Evolutionary conservation across 2,797 vertebrate genomes (phyloP).

Genomic region (Lophius americanus): DNA sequence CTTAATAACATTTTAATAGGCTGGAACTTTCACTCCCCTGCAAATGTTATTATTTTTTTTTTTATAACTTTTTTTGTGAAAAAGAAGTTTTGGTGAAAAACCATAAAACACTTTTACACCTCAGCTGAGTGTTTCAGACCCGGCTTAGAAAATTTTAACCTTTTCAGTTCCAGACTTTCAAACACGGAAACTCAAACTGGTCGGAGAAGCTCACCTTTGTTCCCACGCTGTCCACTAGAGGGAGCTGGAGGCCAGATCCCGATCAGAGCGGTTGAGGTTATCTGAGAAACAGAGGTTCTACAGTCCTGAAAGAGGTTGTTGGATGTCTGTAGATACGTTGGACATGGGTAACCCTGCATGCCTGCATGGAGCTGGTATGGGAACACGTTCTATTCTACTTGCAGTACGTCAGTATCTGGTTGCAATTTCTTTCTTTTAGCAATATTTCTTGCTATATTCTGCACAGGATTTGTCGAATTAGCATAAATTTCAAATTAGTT

Average conservation of each 20-base stretch:
- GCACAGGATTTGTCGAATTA: no score
- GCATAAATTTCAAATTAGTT: no score
- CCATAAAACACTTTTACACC: background rate
- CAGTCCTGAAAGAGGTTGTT: no score
- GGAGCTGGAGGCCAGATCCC: conserved; percentile 34
- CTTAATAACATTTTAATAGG: conserved; percentile 49
- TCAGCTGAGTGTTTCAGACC: background rate
- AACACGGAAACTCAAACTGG: conserved; percentile 16
- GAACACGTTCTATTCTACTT: no score
- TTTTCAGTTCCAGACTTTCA: background rate
- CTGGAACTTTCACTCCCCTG: background rate
- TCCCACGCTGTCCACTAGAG: conserved; percentile 48
- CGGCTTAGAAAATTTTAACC: background rate
- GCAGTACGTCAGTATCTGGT: no score
- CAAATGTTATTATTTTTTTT: conserved; percentile 13
- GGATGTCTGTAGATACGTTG: no score
- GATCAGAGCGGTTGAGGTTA: accelerated
- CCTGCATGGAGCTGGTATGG: no score
- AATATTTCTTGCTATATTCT: no score
- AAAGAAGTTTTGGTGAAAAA: background rate
- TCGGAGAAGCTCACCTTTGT: conserved; percentile 58
- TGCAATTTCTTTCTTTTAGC: no score
- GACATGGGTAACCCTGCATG: no score
- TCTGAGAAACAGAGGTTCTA: background rate
- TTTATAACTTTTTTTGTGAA: background rate